These are phyloP conservation scores for Psilanteris sp. DNA, from an alignment of 1,140 invertebrate genomes.

Conservation along the genomic window DNA sequence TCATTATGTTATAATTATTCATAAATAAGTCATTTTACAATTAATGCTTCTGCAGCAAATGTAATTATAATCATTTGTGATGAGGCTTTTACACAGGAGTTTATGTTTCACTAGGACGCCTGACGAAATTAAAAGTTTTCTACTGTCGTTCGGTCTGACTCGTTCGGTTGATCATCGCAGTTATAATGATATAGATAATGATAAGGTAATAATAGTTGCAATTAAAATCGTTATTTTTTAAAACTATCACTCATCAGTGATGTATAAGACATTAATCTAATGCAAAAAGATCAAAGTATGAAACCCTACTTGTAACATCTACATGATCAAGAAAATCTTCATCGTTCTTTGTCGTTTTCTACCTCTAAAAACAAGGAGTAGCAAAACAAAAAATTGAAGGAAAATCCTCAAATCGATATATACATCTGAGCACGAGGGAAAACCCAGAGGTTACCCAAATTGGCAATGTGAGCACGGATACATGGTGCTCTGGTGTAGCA, in stretches of 20 bases:
- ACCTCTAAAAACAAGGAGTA: constrained; percentile 35
- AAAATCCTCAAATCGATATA: constrained; percentile 63
- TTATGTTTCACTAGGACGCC: background rate
- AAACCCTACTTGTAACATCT: background rate
- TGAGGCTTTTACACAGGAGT: no score
- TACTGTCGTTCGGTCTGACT: constrained; percentile 5
- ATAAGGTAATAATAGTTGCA: no score
- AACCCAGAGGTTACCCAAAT: constrained; percentile 62
- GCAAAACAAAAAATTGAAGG: constrained; percentile 41
- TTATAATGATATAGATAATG: no score
- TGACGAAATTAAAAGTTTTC: constrained; percentile 17
- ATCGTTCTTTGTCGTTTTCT: constrained; percentile 28
- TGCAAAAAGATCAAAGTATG: no score
- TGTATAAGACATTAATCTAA: no score
- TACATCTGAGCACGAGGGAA: constrained; percentile 50
- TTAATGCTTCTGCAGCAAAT: no score
- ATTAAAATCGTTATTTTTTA: no score
- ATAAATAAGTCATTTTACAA: no score
- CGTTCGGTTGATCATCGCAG: background rate
- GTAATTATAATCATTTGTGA: no score
- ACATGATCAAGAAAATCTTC: constrained; percentile 20
- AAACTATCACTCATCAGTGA: no score
- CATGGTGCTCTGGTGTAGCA: constrained; percentile 53
- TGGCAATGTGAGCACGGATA: constrained; percentile 62
- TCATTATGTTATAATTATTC: no score